Percentiles rank a stretch among this genome's conserved stretches.
phyloP scores from a whole-genome alignment of 2,888 invertebrate species.

The Aradus depressus region DNA sequence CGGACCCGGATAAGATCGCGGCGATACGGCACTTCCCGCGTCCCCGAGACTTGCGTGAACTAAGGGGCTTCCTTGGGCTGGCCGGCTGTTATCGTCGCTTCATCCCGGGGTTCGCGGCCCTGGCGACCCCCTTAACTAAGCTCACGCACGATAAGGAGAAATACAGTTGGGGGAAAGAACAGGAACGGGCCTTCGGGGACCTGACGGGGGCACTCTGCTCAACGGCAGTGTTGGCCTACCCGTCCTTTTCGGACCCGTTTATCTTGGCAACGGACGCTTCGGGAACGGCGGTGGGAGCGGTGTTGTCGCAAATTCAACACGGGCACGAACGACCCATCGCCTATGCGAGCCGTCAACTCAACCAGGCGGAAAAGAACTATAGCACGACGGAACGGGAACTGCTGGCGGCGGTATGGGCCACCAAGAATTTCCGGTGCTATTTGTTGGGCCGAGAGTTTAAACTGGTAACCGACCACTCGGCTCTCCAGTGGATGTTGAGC shows the following conservation, averaged over 20 bases:
- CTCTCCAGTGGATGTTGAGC: slow-evolving; percentile 20
- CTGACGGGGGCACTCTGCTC: slow-evolving; percentile 19
- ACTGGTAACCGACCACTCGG: slow-evolving; percentile 25
- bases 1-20: slow-evolving; percentile 30
- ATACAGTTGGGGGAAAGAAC: slow-evolving; percentile 27
- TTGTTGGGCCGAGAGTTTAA: slow-evolving; percentile 21
- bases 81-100: slow-evolving; percentile 32
- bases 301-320: slow-evolving; percentile 29
- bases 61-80: slow-evolving; percentile 31
- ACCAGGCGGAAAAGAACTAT: slow-evolving; percentile 16
- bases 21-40: slow-evolving; percentile 21
- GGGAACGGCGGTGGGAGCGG: slow-evolving; percentile 28
- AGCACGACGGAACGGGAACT: no score
- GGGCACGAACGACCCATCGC: no score
- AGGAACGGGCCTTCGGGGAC: slow-evolving; percentile 25
- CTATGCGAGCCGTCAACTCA: slow-evolving; percentile 25
- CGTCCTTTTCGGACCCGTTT: slow-evolving; percentile 26
- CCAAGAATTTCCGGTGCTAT: slow-evolving; percentile 23
- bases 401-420: slow-evolving; percentile 22
- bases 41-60: slow-evolving; percentile 16
- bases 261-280: slow-evolving; percentile 31
- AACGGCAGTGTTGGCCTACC: slow-evolving; percentile 24
- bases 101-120: slow-evolving; percentile 28
- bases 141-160: slow-evolving; percentile 28
- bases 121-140: slow-evolving; percentile 29